Evolutionary conservation across 2,888 invertebrate genomes (phyloP).

Genomic region (Macaria notata): DNA sequence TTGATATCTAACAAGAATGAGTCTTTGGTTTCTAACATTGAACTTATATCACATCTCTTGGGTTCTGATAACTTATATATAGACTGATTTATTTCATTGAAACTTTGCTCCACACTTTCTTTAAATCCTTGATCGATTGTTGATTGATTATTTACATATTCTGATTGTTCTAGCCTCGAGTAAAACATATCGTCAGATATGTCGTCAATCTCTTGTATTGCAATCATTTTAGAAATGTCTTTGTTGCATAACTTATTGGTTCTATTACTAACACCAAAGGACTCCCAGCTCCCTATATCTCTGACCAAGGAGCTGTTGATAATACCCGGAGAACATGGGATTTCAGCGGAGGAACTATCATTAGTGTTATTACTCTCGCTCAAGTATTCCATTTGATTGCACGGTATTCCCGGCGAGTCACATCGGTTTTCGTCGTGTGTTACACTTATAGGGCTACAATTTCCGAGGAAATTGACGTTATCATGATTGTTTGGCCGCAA

Average conservation of each 20-base stretch:
- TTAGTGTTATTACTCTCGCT: slow-evolving; percentile 50
- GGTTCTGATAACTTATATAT: slow-evolving; percentile 66
- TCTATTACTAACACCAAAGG: slow-evolving; percentile 46
- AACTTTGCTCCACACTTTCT: slow-evolving; percentile 61
- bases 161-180: slow-evolving; percentile 54
- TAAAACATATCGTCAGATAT: slow-evolving; percentile 63
- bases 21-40: slow-evolving; percentile 66
- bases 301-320: slow-evolving; percentile 43
- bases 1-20: slow-evolving; percentile 68
- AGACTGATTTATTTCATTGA: slow-evolving; percentile 77
- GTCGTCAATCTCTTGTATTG: slow-evolving; percentile 47
- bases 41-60: slow-evolving; percentile 44
- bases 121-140: slow-evolving; percentile 36
- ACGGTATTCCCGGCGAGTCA: slow-evolving; percentile 69
- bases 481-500: slow-evolving; percentile 37
- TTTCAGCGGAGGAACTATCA: slow-evolving; percentile 43
- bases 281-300: slow-evolving; percentile 50
- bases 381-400: slow-evolving; percentile 71
- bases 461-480: slow-evolving; percentile 28
- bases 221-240: slow-evolving; percentile 22
- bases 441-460: slow-evolving; percentile 45
- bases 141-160: slow-evolving; percentile 32
- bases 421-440: slow-evolving; percentile 39
- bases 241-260: slow-evolving; percentile 29
- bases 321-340: slow-evolving; percentile 56